phyloP scores from a whole-genome alignment of 2,888 invertebrate species.

The Timema cristinae region DNA sequence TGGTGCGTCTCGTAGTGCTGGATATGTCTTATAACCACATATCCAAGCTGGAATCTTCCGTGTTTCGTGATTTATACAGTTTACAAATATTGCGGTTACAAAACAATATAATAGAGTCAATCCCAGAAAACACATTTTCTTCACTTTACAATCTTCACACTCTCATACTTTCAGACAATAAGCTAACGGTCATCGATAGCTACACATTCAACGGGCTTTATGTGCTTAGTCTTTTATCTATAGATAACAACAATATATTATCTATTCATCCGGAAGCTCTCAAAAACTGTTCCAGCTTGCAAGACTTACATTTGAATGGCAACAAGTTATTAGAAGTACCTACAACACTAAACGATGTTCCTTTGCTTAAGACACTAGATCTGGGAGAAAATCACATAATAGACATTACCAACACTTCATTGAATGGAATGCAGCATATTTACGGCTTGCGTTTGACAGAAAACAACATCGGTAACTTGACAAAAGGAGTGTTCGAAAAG shows the following conservation, averaged over 20 bases:
- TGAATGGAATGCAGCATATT: conserved; percentile 73
- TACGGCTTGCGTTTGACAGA: conserved; percentile 78
- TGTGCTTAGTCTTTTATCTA: conserved; percentile 68
- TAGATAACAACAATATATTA: conserved; percentile 75
- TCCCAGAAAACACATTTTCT: conserved; percentile 74
- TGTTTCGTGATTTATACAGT: conserved; percentile 74
- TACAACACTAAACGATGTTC: conserved; percentile 65
- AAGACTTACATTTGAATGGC: conserved; percentile 78
- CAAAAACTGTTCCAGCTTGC: conserved; percentile 72
- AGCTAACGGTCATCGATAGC: conserved; percentile 68
- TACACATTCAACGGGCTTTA: conserved; percentile 72
- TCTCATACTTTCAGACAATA: conserved; percentile 75
- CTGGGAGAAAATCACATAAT: conserved; percentile 82
- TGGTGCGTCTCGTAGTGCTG: conserved; percentile 70
- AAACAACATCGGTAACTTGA: conserved; percentile 76
- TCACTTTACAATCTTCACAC: conserved; percentile 75
- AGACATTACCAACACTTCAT: conserved; percentile 72
- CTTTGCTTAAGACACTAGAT: conserved; percentile 73
- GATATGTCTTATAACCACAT: conserved; percentile 75
- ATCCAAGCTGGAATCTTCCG: conserved; percentile 66
- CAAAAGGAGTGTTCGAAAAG: conserved; percentile 73
- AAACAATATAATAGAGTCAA: conserved; percentile 70
- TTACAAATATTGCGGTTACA: conserved; percentile 76
- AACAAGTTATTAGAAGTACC: conserved; percentile 75
- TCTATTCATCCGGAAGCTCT: conserved; percentile 71